Percentiles rank a stretch among this genome's conserved stretches.
Conservation (phyloP, 2,888 invertebrate species). For the Hydroisotoma schaefferi region DNA sequence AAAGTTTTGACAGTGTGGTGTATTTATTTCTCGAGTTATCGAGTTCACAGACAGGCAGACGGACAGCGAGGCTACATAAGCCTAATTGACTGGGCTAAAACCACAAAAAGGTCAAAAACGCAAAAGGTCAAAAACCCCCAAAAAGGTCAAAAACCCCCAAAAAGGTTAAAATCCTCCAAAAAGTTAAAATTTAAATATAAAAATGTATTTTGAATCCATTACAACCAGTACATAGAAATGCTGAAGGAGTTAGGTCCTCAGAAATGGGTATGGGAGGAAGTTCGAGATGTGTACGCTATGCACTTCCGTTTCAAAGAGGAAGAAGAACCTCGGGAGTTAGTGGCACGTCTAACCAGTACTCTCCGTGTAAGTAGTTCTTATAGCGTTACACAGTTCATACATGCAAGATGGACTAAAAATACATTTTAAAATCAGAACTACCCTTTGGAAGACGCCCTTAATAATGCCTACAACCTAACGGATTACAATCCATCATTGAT, state of each 20-base stretch:
- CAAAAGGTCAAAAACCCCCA: no score
- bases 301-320: slow-evolving; percentile 84
- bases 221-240: slow-evolving; percentile 76
- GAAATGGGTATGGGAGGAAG: slow-evolving; percentile 90
- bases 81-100: no score
- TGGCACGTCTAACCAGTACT: slow-evolving; percentile 63
- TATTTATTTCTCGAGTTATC: no score
- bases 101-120: no score
- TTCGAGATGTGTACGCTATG: slow-evolving; percentile 71
- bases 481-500: slow-evolving; percentile 87
- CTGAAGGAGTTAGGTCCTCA: slow-evolving; percentile 69
- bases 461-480: slow-evolving; percentile 69
- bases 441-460: slow-evolving; percentile 79
- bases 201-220: neutral
- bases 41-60: no score
- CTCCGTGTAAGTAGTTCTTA: no score
- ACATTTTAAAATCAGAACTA: slow-evolving; percentile 54
- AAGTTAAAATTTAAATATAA: no score
- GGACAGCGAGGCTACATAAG: no score
- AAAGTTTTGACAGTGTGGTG: no score
- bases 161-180: no score
- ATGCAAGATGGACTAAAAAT: no score
- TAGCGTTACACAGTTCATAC: neutral
- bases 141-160: no score
- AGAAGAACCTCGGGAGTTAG: slow-evolving; percentile 68